These are phyloP conservation scores for Scaptomyza polygonia DNA, from an alignment of 2,888 invertebrate genomes.

Conservation along the genomic window DNA sequence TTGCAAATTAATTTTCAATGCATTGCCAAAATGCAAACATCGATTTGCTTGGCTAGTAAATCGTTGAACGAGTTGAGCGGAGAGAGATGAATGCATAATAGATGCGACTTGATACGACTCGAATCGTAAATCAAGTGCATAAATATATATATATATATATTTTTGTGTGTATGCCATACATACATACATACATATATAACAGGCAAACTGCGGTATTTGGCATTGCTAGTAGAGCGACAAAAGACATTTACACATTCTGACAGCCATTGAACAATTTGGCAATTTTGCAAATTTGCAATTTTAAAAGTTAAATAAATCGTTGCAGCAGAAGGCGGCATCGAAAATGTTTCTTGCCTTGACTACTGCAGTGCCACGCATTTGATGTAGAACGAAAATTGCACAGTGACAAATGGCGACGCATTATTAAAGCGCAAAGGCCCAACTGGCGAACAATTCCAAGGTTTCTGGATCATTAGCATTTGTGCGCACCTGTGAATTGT, in stretches of 20 bases:
- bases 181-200: conserved; percentile 8
- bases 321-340: conserved; percentile 30
- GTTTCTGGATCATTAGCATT: conserved; percentile 56
- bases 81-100: conserved; percentile 25
- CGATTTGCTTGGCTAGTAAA: conserved; percentile 57
- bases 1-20: conserved; percentile 64
- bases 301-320: conserved; percentile 71
- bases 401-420: conserved; percentile 48
- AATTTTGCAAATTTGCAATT: conserved; percentile 65
- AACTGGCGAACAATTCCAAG: conserved; percentile 12
- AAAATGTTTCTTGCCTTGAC: conserved; percentile 27
- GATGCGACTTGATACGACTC: conserved; percentile 17
- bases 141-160: background rate
- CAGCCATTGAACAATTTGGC: conserved; percentile 64
- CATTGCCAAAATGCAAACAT: conserved; percentile 51
- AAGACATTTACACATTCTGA: conserved; percentile 13
- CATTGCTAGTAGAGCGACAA: conserved; percentile 38
- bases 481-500: conserved; percentile 25
- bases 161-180: no score
- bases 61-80: conserved; percentile 11
- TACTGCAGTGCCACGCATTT: conserved; percentile 28
- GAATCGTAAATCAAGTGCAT: conserved; percentile 14
- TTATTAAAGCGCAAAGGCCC: conserved; percentile 55
- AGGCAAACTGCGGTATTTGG: conserved; percentile 17
- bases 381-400: conserved; percentile 62